Evolutionary conservation across 2,888 invertebrate genomes (phyloP), one percentile per base, ranked within the genome.

Genomic region (Leistus spinibarbis): DNA sequence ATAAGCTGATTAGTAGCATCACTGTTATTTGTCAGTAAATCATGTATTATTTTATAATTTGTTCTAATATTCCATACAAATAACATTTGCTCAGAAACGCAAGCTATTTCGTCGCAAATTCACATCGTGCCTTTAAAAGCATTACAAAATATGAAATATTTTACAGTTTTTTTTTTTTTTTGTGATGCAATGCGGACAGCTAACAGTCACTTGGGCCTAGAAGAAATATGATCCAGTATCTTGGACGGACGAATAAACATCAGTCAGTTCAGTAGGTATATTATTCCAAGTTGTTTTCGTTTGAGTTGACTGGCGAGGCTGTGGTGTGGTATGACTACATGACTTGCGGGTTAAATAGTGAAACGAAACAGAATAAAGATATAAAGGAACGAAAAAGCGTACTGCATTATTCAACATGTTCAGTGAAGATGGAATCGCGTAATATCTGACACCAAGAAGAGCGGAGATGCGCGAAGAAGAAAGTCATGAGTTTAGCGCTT

Each of bases 331-430:
- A 24, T 64, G 64, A 9, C 13, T 27, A 27, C 73, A 22, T 16
- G 67, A 24, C 62, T 75, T 54, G 67, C 40, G 60, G 54, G 73
- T 75, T 75, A 75, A 75, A 75, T 75, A 75, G 75, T 75, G 75
- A 75, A 75, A 75, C 75, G 75, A 75, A 75, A 75, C 75, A 75
- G 75, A 69, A 75, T 75, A 68, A 75, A 75, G 75, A 75, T 68
- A 75, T 75, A 75, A 75, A 69, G 75, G 75, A 75, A 68, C 40
- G 69, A 75, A 75, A 69, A 75, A 75, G 62, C 69, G 68, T 63
- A 63, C 56, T 75, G 75, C 75, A 75, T 75, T 75, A 75, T 75
- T 75, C 75, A 75, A 75, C 75, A 63, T 67, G 73, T 74, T 74
- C 73, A 27, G 66, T 54, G 54, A 54, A 40, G 20, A 60, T 5